Evolutionary conservation across 2,888 invertebrate species (phyloP).

Genomic region (Xylocampa areola): DNA sequence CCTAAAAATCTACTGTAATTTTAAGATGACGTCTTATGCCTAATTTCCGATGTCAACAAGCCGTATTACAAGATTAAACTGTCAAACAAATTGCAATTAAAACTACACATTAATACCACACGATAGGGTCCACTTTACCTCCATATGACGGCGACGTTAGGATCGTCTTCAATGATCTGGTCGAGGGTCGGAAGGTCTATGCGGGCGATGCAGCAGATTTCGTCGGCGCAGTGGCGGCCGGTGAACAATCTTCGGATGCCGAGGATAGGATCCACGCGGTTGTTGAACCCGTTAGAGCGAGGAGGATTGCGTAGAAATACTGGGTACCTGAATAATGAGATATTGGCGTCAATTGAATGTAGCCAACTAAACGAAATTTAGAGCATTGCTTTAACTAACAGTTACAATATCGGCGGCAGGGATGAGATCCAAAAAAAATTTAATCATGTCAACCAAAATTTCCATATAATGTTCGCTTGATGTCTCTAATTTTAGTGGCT

Average conservation of each 20-base stretch:
- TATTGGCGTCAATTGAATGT: no score
- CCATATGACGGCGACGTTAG: constrained; percentile 95
- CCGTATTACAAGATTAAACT: constrained; percentile 1
- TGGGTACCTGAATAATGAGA: constrained; percentile 82
- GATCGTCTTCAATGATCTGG: constrained; percentile 95
- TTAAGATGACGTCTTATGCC: background rate
- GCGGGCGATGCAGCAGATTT: constrained; percentile 96
- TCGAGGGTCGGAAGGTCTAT: constrained; percentile 94
- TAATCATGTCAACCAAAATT: no score
- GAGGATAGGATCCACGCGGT: constrained; percentile 69
- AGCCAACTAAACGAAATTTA: no score
- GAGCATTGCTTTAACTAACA: no score
- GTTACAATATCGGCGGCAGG: no score
- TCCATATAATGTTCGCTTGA: no score
- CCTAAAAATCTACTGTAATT: background rate
- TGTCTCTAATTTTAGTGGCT: no score
- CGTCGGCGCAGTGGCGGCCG: constrained; percentile 95
- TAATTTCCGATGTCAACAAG: background rate
- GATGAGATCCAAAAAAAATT: no score
- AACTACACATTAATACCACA: constrained; percentile 4
- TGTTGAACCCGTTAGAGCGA: constrained; percentile 72
- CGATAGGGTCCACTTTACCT: constrained; percentile 85
- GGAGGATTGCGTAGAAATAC: constrained; percentile 73
- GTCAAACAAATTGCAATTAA: constrained; percentile 23
- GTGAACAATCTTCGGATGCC: constrained; percentile 92